A percentile compares a stretch with the other conserved stretches of the same genome.
These are phyloP conservation scores for Poeciliopsis turrubarensis DNA, from an alignment of 2,113 vertebrate species.

Conservation along the genomic window DNA sequence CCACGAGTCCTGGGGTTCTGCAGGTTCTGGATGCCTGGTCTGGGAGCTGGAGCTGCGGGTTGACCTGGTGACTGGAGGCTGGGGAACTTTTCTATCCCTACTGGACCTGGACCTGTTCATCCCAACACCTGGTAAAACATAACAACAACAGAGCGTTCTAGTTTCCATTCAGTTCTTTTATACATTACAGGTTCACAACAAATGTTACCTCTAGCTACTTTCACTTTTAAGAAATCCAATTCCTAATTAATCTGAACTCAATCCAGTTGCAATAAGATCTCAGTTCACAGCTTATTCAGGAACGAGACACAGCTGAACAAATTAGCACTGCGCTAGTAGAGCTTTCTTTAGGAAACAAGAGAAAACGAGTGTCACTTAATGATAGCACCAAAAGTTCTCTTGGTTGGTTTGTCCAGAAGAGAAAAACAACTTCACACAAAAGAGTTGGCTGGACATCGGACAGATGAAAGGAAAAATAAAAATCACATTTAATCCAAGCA, in stretches of 20 bases:
- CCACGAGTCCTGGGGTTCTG: slow-evolving; percentile 30
- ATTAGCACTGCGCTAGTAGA: not conserved
- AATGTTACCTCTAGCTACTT: not conserved
- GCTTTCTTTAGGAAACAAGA: not conserved
- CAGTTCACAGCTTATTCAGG: not conserved
- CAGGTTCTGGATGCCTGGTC: slow-evolving; percentile 15
- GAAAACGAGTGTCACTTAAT: not conserved
- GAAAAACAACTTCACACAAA: not conserved
- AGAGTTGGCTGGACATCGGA: not conserved
- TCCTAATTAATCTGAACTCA: not conserved
- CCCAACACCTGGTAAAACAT: slow-evolving; percentile 40
- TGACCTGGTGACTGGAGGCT: slow-evolving; percentile 49
- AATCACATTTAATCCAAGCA: not conserved
- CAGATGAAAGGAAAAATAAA: not conserved
- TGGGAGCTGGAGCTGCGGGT: slow-evolving; percentile 70
- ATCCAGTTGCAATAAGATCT: no score
- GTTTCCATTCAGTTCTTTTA: not conserved
- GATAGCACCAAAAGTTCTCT: not conserved
- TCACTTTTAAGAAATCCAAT: not conserved
- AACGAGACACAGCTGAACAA: not conserved
- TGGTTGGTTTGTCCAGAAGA: not conserved
- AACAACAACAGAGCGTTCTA: not conserved
- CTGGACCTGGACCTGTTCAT: slow-evolving; percentile 75
- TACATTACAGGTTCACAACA: not conserved
- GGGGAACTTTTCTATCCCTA: slow-evolving; percentile 54